Conservation (phyloP, 2,888 invertebrate genomes). For the Gortyna flavago region DNA sequence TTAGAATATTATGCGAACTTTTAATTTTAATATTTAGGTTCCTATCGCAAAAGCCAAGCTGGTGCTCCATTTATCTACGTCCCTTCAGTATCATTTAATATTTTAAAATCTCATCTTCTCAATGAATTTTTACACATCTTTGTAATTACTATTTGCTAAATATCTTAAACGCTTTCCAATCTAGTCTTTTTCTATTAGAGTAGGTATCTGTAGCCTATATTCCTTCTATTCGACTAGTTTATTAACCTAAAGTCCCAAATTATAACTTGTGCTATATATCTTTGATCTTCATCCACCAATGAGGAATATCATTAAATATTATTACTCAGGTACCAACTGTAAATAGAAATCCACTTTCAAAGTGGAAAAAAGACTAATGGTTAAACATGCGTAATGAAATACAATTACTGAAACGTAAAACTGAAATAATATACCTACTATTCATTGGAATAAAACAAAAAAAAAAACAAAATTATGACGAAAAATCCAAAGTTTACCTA, state of each 20-base stretch:
- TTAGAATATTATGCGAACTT: not conserved
- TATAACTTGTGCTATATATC: slow-evolving; percentile 15
- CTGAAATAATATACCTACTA: not conserved
- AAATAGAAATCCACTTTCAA: not conserved
- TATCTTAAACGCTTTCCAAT: slow-evolving; percentile 27
- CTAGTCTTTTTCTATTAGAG: slow-evolving; percentile 12
- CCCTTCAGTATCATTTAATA: not conserved
- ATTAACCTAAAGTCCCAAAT: slow-evolving; percentile 14
- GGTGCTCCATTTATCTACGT: not conserved
- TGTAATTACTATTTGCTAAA: not conserved
- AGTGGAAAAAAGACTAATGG: not conserved
- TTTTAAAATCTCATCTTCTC: not conserved
- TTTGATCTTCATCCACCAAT: not conserved
- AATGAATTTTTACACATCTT: not conserved
- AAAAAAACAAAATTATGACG: not conserved
- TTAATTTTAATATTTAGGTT: not conserved
- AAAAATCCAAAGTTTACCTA: not conserved
- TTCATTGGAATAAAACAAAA: not conserved
- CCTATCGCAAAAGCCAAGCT: not conserved
- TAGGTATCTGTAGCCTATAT: slow-evolving; percentile 32
- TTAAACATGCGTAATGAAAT: not conserved
- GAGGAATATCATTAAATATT: slow-evolving; percentile 28
- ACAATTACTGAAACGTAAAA: not conserved
- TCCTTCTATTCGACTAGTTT: slow-evolving; percentile 24
- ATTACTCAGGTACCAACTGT: not conserved